phyloP scores from a whole-genome alignment of 2,797 vertebrate genomes.

The Luscinia luscinia region DNA sequence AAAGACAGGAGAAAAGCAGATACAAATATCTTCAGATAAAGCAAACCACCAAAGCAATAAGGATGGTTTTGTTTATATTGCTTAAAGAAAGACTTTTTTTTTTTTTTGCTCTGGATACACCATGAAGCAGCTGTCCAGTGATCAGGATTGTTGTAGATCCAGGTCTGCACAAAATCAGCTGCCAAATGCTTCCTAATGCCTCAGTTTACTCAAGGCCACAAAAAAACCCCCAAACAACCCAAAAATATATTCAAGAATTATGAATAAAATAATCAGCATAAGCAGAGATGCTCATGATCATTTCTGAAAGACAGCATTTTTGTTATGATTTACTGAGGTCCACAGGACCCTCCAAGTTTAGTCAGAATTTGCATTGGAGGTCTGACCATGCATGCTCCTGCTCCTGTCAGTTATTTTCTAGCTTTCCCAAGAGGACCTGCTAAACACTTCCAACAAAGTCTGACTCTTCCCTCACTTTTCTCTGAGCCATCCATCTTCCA shows the following conservation, averaged over 20 bases:
- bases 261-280: background rate
- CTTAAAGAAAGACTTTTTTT: background rate
- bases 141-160: background rate
- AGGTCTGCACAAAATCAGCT: background rate
- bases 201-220: background rate
- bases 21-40: background rate
- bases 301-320: background rate
- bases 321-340: background rate
- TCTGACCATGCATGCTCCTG: background rate
- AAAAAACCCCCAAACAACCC: background rate
- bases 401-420: slow-evolving; percentile 14
- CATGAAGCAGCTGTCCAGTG: background rate
- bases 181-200: background rate
- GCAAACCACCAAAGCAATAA: background rate
- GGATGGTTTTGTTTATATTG: background rate
- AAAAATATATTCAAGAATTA: background rate
- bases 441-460: slow-evolving; percentile 8
- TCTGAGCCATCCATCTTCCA: slow-evolving; percentile 7
- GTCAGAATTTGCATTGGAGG: background rate
- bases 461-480: slow-evolving; percentile 38
- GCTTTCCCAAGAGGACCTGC: background rate
- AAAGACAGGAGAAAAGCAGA: background rate
- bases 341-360: background rate
- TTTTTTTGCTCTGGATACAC: background rate
- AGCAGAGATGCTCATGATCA: background rate